These are phyloP conservation scores for Meandrusa payeni DNA, from an alignment of 2,888 invertebrate species.

Conservation along the genomic window DNA sequence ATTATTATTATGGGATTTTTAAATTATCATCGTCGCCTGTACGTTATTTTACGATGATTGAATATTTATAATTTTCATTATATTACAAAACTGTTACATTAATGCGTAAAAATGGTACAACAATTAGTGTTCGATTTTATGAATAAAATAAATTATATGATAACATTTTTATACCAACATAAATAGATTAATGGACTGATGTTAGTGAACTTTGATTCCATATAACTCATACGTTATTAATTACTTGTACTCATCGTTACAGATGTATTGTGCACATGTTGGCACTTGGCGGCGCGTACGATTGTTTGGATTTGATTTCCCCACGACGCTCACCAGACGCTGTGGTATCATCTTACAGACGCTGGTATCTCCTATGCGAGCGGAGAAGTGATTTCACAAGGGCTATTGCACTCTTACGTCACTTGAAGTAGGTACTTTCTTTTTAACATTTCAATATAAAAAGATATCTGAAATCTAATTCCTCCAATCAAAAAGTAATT, in stretches of 20 bases:
- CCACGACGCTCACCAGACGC: constrained; percentile 69
- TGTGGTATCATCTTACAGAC: constrained; percentile 63
- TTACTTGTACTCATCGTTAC: constrained; percentile 31
- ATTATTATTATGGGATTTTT: too few relatives aligned
- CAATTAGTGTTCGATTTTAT: too few relatives aligned
- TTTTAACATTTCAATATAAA: too few relatives aligned
- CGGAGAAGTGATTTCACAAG: constrained; percentile 63
- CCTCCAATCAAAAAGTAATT: too few relatives aligned
- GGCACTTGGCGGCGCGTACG: constrained; percentile 44
- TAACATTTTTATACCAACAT: too few relatives aligned
- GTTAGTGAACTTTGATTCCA: constrained; percentile 14
- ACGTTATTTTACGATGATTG: too few relatives aligned
- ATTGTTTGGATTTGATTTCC: constrained; percentile 57
- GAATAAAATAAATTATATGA: too few relatives aligned
- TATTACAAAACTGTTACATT: too few relatives aligned
- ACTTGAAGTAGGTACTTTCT: constrained; percentile 34
- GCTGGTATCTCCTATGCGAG: constrained; percentile 39
- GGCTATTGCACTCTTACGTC: constrained; percentile 43
- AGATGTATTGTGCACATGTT: constrained; percentile 67
- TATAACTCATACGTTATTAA: constrained; percentile 26
- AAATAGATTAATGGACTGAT: constrained; percentile 1
- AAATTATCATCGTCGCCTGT: too few relatives aligned
- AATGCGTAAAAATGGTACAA: too few relatives aligned
- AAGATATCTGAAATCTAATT: too few relatives aligned
- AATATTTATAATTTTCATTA: too few relatives aligned